Conservation (phyloP, 2,888 invertebrate genomes). For the Ischnus inquisitorius region DNA sequence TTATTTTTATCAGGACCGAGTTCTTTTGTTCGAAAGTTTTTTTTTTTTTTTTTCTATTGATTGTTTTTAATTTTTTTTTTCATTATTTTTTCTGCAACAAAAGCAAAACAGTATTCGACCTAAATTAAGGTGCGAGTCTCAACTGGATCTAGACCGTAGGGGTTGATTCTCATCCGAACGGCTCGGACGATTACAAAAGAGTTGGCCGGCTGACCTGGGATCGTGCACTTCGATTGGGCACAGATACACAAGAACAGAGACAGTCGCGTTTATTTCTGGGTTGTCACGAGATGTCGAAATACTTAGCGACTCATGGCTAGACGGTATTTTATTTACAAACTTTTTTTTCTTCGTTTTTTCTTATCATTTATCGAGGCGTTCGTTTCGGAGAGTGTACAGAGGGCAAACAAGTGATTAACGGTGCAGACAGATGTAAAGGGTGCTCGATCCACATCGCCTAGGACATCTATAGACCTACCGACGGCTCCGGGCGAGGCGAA, state of each 20-base stretch:
- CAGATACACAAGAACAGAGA: slow-evolving; percentile 60
- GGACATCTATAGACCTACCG: slow-evolving; percentile 81
- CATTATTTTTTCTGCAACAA: neutral
- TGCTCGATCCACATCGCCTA: slow-evolving; percentile 85
- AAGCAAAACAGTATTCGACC: neutral
- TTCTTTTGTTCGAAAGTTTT: neutral
- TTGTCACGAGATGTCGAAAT: slow-evolving; percentile 48
- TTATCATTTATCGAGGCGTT: slow-evolving; percentile 74
- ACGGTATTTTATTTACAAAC: slow-evolving; percentile 32
- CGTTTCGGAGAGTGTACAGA: slow-evolving; percentile 71
- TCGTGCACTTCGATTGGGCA: slow-evolving; percentile 62
- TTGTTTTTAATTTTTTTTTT: neutral
- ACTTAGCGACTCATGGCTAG: slow-evolving; percentile 8
- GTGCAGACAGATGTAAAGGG: slow-evolving; percentile 84
- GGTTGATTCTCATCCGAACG: slow-evolving; percentile 60
- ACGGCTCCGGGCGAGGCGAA: slow-evolving; percentile 63
- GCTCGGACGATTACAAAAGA: slow-evolving; percentile 58
- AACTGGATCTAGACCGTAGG: too few species aligned
- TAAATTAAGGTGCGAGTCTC: slow-evolving; percentile 11
- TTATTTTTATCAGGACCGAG: neutral
- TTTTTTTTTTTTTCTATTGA: slow-evolving; percentile 18
- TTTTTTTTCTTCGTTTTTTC: slow-evolving; percentile 46
- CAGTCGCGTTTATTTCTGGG: slow-evolving; percentile 52
- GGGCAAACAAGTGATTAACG: slow-evolving; percentile 82
- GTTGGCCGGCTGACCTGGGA: slow-evolving; percentile 65